Conservation (phyloP, 2,797 vertebrate species). For the Synaphobranchus kaupii region DNA sequence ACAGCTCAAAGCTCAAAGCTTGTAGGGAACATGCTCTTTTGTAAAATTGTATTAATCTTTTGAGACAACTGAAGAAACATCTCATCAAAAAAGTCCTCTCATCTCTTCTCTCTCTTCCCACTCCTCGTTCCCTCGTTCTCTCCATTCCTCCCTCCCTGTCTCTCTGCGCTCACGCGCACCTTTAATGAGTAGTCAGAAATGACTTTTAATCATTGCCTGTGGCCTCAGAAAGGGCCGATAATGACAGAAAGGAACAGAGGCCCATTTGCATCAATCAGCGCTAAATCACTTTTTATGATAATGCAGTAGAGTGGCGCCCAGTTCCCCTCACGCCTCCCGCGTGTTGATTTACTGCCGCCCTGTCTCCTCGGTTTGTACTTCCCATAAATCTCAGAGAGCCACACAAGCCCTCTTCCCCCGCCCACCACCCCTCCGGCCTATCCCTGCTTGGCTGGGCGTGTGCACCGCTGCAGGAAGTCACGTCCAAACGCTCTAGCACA, state of each 20-base stretch:
- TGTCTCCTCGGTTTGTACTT: constrained; percentile 75
- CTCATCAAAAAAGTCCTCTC: constrained; percentile 49
- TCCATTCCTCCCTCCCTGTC: constrained; percentile 60
- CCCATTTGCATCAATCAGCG: constrained; percentile 99
- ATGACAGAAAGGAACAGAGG: constrained; percentile 98
- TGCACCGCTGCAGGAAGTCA: background rate
- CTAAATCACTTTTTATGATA: constrained; percentile 99
- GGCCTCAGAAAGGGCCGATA: constrained; percentile 95
- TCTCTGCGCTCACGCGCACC: constrained; percentile 82
- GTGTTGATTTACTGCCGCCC: constrained; percentile 82
- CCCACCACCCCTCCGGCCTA: background rate
- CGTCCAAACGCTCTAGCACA: background rate
- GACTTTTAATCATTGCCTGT: constrained; percentile 99
- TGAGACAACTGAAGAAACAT: constrained; percentile 42
- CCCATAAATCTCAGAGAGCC: constrained; percentile 79
- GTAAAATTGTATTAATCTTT: constrained; percentile 48
- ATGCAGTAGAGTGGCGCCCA: constrained; percentile 88
- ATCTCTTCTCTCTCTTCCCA: constrained; percentile 63
- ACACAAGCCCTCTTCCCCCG: too few species aligned
- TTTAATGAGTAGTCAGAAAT: constrained; percentile 99
- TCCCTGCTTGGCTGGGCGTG: background rate
- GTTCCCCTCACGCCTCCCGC: constrained; percentile 87
- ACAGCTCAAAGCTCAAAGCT: background rate
- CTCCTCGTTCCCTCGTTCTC: constrained; percentile 58
- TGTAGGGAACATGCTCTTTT: background rate